These are phyloP conservation scores for Sinocyclocheilus anshuiensis DNA, from an alignment of 2,113 vertebrate genomes.

Conservation along the genomic window DNA sequence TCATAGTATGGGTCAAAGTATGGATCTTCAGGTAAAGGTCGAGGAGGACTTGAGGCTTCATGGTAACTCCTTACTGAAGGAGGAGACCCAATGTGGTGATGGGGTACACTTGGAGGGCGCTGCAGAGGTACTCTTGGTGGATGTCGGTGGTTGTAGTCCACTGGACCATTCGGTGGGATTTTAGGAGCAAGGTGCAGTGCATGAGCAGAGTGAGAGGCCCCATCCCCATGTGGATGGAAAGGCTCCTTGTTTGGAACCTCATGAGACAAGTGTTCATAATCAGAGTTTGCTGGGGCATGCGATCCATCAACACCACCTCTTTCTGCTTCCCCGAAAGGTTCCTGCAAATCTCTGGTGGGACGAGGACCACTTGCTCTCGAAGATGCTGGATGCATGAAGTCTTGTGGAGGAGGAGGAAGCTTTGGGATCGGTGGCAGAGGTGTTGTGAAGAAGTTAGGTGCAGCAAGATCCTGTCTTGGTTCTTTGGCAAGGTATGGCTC, in stretches of 20 bases:
- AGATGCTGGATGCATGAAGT: constrained; percentile 51
- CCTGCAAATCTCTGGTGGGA: constrained; percentile 44
- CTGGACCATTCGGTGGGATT: constrained; percentile 23
- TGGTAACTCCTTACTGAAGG: constrained; percentile 49
- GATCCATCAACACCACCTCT: background rate
- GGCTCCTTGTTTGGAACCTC: constrained; percentile 14
- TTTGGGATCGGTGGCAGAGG: constrained; percentile 72
- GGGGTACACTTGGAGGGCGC: constrained; percentile 58
- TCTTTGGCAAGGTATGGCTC: constrained; percentile 30
- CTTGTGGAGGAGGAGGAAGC: constrained; percentile 66
- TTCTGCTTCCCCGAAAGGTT: background rate
- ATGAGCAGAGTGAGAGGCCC: constrained; percentile 3
- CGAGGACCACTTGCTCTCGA: background rate
- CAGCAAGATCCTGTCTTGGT: constrained; percentile 33
- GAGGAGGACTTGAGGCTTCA: constrained; percentile 54
- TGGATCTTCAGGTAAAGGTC: constrained; percentile 60
- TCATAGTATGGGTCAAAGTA: constrained; percentile 66
- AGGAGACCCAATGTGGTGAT: background rate
- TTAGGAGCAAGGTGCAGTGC: constrained; percentile 23
- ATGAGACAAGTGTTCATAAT: constrained; percentile 39
- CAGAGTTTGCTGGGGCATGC: background rate
- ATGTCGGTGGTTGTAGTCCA: constrained; percentile 50
- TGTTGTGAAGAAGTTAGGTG: constrained; percentile 58
- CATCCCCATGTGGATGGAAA: constrained; percentile 41
- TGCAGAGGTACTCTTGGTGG: constrained; percentile 62